A percentile compares a stretch with the other conserved stretches of the same genome.
Evolutionary conservation across 2,113 vertebrate species (phyloP).

Genomic region (Miniopterus natalensis): DNA sequence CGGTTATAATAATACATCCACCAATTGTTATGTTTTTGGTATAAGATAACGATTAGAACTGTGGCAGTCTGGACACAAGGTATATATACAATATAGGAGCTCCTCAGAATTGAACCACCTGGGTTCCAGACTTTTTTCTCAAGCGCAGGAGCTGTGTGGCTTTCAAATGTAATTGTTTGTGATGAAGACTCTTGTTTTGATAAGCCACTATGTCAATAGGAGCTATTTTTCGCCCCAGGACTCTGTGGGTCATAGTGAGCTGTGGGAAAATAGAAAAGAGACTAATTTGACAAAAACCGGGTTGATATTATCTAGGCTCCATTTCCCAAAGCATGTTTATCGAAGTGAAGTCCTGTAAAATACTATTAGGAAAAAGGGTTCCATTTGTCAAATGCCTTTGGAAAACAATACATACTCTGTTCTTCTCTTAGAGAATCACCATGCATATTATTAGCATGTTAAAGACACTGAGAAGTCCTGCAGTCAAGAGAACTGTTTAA

Average conservation of each 20-base stretch:
- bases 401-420: neutral
- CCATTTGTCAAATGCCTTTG: constrained; percentile 64
- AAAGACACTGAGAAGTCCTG: constrained; percentile 41
- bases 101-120: constrained; percentile 15
- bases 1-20: constrained; percentile 13
- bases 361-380: constrained; percentile 45
- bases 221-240: neutral
- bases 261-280: constrained; percentile 74
- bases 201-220: constrained; percentile 60
- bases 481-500: neutral
- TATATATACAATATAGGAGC: constrained; percentile 28
- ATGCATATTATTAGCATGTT: neutral
- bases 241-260: neutral
- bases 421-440: neutral
- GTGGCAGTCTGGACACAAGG: constrained; percentile 26
- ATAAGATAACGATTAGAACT: constrained; percentile 47
- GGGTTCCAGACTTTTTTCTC: constrained; percentile 52
- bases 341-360: constrained; percentile 25
- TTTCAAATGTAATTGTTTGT: constrained; percentile 67
- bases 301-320: constrained; percentile 63
- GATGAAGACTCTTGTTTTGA: constrained; percentile 72
- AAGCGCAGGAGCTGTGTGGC: constrained; percentile 27
- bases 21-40: constrained; percentile 49
- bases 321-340: constrained; percentile 66
- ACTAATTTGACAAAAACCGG: constrained; percentile 57